A percentile compares a stretch with the other conserved stretches of the same genome.
phyloP scores from a whole-genome alignment of 2,797 vertebrate species.

The Steatocranus sp. region DNA sequence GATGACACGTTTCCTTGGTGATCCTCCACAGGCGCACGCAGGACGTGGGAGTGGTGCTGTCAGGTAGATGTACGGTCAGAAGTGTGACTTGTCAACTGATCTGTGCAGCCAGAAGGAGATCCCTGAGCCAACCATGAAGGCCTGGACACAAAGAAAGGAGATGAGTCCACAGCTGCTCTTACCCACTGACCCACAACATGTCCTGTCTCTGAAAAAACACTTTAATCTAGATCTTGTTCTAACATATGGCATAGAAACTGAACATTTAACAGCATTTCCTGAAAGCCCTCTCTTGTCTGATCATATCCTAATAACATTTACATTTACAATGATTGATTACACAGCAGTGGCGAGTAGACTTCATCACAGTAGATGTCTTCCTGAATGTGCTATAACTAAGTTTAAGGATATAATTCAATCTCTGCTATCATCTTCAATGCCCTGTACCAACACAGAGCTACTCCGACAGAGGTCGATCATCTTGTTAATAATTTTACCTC shows the following conservation, averaged over 20 bases:
- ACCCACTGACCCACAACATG: background rate
- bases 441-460: background rate
- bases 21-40: background rate
- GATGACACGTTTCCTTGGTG: conserved; percentile 7
- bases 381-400: background rate
- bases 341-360: background rate
- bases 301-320: background rate
- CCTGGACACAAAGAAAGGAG: conserved; percentile 12
- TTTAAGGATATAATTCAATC: background rate
- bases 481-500: background rate
- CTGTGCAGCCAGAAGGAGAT: conserved; percentile 37
- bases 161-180: background rate
- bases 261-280: too few relatives aligned
- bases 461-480: background rate
- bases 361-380: background rate
- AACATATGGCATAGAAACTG: background rate
- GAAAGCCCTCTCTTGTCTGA: background rate
- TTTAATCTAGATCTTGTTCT: background rate
- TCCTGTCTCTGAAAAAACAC: background rate
- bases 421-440: background rate
- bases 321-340: background rate
- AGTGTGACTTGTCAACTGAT: conserved; percentile 12
- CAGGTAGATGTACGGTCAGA: background rate
- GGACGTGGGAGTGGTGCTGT: background rate
- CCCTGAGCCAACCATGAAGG: conserved; percentile 65